Evolutionary conservation across 2,797 vertebrate genomes (phyloP).

Genomic region (Coregonus ussuriensis): DNA sequence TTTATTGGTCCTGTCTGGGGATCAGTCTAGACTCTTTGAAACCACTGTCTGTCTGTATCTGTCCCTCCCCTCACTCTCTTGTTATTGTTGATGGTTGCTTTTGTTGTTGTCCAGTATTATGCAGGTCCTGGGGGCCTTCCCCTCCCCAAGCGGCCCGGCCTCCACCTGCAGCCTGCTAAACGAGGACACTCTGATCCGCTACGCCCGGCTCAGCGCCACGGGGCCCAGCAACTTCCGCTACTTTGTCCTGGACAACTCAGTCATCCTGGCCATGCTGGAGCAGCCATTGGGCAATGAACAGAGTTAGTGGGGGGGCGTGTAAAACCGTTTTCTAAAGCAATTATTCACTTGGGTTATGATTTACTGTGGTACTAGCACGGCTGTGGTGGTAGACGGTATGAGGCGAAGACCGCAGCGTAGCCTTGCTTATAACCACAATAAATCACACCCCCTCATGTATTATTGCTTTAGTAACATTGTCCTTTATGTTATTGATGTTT

Average conservation of each 20-base stretch:
- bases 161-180: conserved; percentile 96
- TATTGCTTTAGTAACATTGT: no score
- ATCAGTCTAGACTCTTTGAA: neutral
- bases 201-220: conserved; percentile 86
- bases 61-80: neutral
- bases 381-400: neutral
- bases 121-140: conserved; percentile 95
- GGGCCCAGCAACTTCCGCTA: conserved; percentile 93
- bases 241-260: conserved; percentile 94
- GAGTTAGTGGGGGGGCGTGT: conserved; percentile 76
- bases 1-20: neutral
- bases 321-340: neutral
- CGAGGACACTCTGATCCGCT: conserved; percentile 91
- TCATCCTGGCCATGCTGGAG: conserved; percentile 95
- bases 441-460: no score
- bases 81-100: conserved; percentile 26
- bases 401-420: no score
- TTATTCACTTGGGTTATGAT: no score
- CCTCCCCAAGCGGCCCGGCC: conserved; percentile 91
- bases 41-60: no score
- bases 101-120: conserved; percentile 83
- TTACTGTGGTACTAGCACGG: neutral
- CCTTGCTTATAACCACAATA: no score
- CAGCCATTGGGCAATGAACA: conserved; percentile 95
- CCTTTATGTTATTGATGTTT: neutral